Base-by-base conservation (phyloP, 2,888 invertebrate species). In the Dryocosmus kuriphilus region DNA sequence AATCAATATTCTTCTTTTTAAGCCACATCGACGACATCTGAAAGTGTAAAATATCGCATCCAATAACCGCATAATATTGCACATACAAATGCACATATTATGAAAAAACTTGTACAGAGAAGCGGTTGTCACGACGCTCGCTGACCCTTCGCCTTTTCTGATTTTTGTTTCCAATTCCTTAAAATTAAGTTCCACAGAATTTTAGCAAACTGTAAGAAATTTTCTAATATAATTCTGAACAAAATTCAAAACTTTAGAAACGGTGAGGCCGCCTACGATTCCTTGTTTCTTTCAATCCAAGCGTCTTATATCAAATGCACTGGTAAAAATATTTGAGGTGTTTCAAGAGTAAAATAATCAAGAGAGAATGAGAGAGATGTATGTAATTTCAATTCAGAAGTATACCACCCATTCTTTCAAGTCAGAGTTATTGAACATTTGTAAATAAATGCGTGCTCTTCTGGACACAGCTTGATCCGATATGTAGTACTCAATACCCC, bases 21-120 rank as follows among this genome's bases (percentile, higher is more conserved):
- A 74, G 77, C 75, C 62, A 61, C 63, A 75, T 76, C 75, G 77
- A 63, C 38, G 51, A 65, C 73, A 77, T 77, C 62, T 76, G 67
- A 76, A 63, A 41, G 75, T 79, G 79, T 80, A 80, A 79, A 79
- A 74, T 78, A 81, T 35, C 79, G 73, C 82, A 87, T 88, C 86
- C 86, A 85, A 85, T 85, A 85, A 82, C 77, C 86, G 85, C 84
- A 84, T 84, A 87, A 83, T 86, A 82, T 85, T 87, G 86, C 87
- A 87, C 87, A 87, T 84, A 87, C 83, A 81, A 85, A 75, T 87
- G 86, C 87, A 87, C 87, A 87, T 86, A 87, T 82, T 61, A 76
- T 9, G 35, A 57, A 79, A 76, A 46, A 61, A 61, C 8, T 32
- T 32, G 22, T 55, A 30, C 63, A 76, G 51, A 76, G 46, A 46